These are phyloP conservation scores for Yoshiicerus persimilis DNA, from an alignment of 1,140 invertebrate species.

Conservation along the genomic window DNA sequence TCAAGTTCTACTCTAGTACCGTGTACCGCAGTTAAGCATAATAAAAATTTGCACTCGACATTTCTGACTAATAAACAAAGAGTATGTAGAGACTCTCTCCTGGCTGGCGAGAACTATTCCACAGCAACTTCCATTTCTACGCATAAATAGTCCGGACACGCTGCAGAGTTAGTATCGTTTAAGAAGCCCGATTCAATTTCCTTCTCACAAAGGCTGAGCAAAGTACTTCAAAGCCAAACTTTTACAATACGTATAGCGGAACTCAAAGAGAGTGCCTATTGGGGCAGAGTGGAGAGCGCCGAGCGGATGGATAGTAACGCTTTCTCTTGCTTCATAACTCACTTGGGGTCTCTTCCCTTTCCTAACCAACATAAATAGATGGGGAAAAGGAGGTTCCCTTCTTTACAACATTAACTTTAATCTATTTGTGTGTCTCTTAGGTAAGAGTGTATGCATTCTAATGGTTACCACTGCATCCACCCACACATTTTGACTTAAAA, in stretches of 20 bases:
- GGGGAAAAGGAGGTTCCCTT: background rate
- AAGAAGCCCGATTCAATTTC: constrained; percentile 7
- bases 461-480: background rate
- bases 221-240: constrained; percentile 4
- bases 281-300: background rate
- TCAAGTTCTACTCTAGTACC: background rate
- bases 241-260: background rate
- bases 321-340: background rate
- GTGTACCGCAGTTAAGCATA: background rate
- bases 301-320: background rate
- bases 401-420: constrained; percentile 1
- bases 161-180: constrained; percentile 1
- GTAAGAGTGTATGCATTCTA: background rate
- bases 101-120: background rate
- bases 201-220: background rate
- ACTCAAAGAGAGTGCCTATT: background rate
- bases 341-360: background rate
- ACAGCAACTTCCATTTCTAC: background rate
- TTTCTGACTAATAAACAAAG: background rate
- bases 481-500: background rate
- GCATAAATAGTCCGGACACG: background rate
- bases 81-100: background rate
- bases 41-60: background rate
- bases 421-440: background rate
- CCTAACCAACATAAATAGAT: background rate